Evolutionary conservation across 2,113 vertebrate species (phyloP).

Genomic region (Merops nubicus): DNA sequence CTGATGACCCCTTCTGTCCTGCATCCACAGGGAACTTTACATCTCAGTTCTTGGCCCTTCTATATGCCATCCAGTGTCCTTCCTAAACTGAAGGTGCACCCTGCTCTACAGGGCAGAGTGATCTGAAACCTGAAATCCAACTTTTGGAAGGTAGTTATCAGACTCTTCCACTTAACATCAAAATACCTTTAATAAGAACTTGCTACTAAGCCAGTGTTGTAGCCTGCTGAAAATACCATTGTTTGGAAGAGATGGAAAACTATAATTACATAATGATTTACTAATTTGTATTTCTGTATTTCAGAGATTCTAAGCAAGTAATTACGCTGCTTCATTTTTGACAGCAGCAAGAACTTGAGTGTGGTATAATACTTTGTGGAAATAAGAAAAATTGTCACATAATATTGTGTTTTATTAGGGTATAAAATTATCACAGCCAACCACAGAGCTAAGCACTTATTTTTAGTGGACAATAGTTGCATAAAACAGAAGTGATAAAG

Average conservation of each 20-base stretch:
- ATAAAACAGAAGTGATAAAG: not conserved
- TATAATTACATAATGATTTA: not conserved
- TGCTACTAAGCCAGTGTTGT: not conserved
- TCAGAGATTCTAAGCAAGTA: not conserved
- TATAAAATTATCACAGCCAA: not conserved
- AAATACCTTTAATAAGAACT: not conserved
- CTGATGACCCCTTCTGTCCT: slow-evolving; percentile 22
- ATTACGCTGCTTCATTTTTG: not conserved
- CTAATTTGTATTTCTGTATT: not conserved
- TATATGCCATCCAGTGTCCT: not conserved
- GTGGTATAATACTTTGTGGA: not conserved
- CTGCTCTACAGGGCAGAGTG: not conserved
- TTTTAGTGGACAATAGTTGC: not conserved
- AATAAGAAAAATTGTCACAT: not conserved
- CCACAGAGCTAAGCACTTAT: not conserved
- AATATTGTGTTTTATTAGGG: not conserved
- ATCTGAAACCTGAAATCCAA: slow-evolving; percentile 37
- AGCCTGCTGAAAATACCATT: not conserved
- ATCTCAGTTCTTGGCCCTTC: slow-evolving; percentile 16
- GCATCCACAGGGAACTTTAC: not conserved
- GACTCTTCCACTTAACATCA: not conserved
- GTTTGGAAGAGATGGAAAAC: not conserved
- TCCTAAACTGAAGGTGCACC: not conserved
- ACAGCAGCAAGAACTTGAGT: not conserved
- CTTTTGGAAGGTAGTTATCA: not conserved